phyloP scores from a whole-genome alignment of 2,113 vertebrate genomes.

The Chrysemys picta region DNA sequence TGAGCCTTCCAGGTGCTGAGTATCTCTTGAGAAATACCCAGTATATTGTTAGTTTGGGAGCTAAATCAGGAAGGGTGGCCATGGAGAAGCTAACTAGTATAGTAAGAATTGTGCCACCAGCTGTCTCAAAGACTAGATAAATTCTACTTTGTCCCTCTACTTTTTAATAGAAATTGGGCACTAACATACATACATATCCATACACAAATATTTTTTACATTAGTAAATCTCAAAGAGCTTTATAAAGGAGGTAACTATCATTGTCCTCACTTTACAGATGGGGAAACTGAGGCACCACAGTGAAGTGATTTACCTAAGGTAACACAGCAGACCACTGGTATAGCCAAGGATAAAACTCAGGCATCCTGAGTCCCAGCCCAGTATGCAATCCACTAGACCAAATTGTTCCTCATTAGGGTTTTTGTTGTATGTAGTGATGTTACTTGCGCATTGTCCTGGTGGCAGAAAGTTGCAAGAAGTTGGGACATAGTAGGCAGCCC shows the following conservation, averaged over 20 bases:
- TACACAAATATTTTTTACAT: neutral
- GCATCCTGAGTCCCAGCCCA: neutral
- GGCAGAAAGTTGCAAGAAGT: neutral
- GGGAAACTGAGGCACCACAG: neutral
- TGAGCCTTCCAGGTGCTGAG: neutral
- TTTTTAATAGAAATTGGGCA: neutral
- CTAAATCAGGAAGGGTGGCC: neutral
- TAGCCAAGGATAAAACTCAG: neutral
- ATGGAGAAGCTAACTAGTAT: neutral
- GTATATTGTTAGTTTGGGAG: neutral
- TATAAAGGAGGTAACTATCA: neutral
- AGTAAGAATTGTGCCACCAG: neutral
- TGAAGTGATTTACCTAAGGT: neutral
- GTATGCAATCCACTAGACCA: too few species aligned
- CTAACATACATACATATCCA: neutral
- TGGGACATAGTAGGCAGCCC: neutral
- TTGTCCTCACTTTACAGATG: neutral
- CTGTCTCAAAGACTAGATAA: neutral
- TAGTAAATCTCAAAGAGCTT: neutral
- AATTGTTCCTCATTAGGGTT: too few species aligned
- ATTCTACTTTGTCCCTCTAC: neutral
- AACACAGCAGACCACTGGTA: neutral
- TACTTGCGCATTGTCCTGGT: neutral
- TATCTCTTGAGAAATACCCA: neutral
- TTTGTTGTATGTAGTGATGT: neutral